phyloP scores from a whole-genome alignment of 1,140 invertebrate species.

The Drosophila bocqueti region DNA sequence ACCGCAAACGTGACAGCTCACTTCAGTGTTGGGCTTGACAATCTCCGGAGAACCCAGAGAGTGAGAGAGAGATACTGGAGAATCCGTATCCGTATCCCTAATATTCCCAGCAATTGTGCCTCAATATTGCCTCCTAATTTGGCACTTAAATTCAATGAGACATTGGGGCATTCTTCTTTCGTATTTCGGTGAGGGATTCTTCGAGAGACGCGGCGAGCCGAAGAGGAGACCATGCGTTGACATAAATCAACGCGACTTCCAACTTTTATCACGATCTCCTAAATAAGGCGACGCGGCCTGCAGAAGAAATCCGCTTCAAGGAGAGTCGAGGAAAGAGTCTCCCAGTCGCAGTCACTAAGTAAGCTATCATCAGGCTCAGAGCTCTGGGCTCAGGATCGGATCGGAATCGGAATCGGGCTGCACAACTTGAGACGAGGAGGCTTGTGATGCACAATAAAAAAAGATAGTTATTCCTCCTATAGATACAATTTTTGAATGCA shows the following conservation, averaged over 20 bases:
- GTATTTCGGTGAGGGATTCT: conserved; percentile 23
- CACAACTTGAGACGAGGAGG: conserved; percentile 23
- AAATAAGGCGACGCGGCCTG: conserved; percentile 81
- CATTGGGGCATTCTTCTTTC: conserved; percentile 26
- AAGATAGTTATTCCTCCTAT: background rate
- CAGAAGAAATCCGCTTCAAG: conserved; percentile 78
- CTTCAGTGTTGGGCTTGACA: conserved; percentile 67
- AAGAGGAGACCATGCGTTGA: conserved; percentile 66
- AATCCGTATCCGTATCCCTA: conserved; percentile 5
- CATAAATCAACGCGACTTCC: conserved; percentile 85
- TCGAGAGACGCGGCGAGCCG: background rate
- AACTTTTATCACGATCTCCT: conserved; percentile 85
- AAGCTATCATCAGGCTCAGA: conserved; percentile 81
- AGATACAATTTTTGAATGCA: background rate
- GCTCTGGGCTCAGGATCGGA: conserved; percentile 36
- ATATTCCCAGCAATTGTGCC: conserved; percentile 62
- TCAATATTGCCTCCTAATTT: conserved; percentile 79
- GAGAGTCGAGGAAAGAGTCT: conserved; percentile 32
- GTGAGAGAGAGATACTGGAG: background rate
- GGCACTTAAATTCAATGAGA: conserved; percentile 66
- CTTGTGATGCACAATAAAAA: conserved; percentile 16
- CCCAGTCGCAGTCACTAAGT: conserved; percentile 73
- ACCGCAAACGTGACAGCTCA: conserved; percentile 83
- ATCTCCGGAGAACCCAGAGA: conserved; percentile 39
- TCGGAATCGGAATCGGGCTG: conserved; percentile 37